Evolutionary conservation across 2,797 vertebrate genomes (phyloP).

Genomic region (Tapirus indicus): DNA sequence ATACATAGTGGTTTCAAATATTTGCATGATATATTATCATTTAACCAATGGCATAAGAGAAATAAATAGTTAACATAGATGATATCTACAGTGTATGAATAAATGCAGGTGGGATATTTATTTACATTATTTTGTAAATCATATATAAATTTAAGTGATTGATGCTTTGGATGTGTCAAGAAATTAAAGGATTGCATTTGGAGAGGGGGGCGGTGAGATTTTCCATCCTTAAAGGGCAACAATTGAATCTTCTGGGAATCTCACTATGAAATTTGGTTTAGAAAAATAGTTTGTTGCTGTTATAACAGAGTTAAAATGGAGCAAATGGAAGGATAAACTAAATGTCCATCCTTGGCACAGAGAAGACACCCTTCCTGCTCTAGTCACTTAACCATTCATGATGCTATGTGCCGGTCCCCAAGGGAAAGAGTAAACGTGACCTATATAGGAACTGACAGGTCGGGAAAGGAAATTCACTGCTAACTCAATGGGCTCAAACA

Average conservation of each 20-base stretch:
- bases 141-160: background rate
- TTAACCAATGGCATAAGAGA: background rate
- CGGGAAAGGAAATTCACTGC: background rate
- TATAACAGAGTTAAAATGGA: background rate
- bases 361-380: background rate
- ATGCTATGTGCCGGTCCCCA: background rate
- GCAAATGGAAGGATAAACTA: background rate
- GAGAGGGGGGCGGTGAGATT: background rate
- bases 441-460: background rate
- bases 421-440: background rate
- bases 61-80: background rate
- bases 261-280: background rate
- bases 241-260: background rate
- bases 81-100: background rate
- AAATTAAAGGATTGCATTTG: constrained; percentile 9
- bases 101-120: background rate
- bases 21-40: background rate
- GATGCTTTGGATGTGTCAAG: background rate
- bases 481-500: background rate
- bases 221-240: background rate
- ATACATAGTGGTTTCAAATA: background rate
- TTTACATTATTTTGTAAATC: constrained; percentile 29
- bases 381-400: background rate
- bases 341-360: background rate
- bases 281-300: constrained; percentile 25